These are phyloP conservation scores for Anguilla rostrata DNA, from an alignment of 2,113 vertebrate genomes.

Conservation along the genomic window DNA sequence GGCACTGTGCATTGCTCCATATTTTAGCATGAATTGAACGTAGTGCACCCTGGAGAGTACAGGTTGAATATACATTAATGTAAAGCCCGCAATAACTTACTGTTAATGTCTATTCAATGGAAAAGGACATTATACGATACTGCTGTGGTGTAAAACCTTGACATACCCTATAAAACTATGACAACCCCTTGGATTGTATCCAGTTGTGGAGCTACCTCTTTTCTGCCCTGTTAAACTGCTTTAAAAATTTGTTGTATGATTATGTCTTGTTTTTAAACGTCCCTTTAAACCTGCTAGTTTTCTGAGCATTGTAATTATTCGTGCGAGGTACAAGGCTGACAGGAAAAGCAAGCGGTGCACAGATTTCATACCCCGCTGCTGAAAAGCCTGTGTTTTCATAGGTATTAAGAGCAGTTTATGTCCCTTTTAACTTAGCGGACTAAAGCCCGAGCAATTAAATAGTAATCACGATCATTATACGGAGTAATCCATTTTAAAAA, in stretches of 20 bases:
- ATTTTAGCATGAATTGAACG: conserved; percentile 52
- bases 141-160: conserved; percentile 43
- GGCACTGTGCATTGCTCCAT: conserved; percentile 42
- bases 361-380: conserved; percentile 37
- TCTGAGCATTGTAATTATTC: not conserved
- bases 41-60: conserved; percentile 52
- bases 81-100: conserved; percentile 34
- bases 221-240: not conserved
- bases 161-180: conserved; percentile 52
- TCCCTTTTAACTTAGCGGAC: conserved; percentile 74
- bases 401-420: conserved; percentile 71
- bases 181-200: conserved; percentile 41
- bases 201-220: conserved; percentile 23
- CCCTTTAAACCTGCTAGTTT: not conserved
- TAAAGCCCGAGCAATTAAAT: conserved; percentile 77
- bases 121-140: conserved; percentile 47
- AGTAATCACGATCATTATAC: conserved; percentile 76
- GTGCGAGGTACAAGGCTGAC: too few species aligned
- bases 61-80: conserved; percentile 57
- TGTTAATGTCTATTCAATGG: conserved; percentile 57
- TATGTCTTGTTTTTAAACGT: not conserved
- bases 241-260: conserved; percentile 4
- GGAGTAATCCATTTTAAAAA: conserved; percentile 76
- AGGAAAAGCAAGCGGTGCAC: not conserved
- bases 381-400: conserved; percentile 74